phyloP scores from a whole-genome alignment of 2,797 vertebrate genomes.

The Pangasius sanitwongsei region DNA sequence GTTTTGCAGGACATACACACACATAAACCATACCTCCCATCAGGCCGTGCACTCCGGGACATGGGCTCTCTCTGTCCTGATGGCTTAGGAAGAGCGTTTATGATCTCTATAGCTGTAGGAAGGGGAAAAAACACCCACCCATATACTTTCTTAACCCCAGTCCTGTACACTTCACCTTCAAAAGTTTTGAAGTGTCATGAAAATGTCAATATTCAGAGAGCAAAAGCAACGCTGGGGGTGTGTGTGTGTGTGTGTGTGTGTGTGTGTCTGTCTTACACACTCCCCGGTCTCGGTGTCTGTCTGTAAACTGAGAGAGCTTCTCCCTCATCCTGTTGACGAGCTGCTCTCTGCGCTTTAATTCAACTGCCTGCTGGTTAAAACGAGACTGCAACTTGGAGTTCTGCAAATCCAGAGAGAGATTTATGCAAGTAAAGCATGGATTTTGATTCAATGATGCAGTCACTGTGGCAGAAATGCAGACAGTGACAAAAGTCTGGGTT shows the following conservation, averaged over 20 bases:
- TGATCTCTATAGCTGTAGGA: conserved; percentile 71
- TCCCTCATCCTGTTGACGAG: conserved; percentile 68
- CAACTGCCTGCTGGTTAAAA: conserved; percentile 67
- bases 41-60: conserved; percentile 45
- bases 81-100: conserved; percentile 64
- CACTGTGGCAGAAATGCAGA: too few relatives aligned
- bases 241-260: too few relatives aligned
- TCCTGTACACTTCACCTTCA: neutral
- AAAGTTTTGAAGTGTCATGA: neutral
- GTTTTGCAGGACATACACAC: neutral
- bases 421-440: neutral
- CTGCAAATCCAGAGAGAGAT: conserved; percentile 49
- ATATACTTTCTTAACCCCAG: too few relatives aligned
- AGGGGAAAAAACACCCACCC: neutral
- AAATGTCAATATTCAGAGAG: neutral
- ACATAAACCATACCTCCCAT: conserved; percentile 54
- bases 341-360: conserved; percentile 71
- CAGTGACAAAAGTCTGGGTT: too few relatives aligned
- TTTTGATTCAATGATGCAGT: neutral
- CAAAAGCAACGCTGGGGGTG: neutral
- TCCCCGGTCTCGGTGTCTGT: conserved; percentile 62
- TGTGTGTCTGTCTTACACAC: conserved; percentile 59
- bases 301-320: conserved; percentile 65
- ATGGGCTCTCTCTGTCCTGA: conserved; percentile 54
- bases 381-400: conserved; percentile 65